Base-by-base conservation (phyloP, 2,888 invertebrate species). In the Thymelicus acteon region DNA sequence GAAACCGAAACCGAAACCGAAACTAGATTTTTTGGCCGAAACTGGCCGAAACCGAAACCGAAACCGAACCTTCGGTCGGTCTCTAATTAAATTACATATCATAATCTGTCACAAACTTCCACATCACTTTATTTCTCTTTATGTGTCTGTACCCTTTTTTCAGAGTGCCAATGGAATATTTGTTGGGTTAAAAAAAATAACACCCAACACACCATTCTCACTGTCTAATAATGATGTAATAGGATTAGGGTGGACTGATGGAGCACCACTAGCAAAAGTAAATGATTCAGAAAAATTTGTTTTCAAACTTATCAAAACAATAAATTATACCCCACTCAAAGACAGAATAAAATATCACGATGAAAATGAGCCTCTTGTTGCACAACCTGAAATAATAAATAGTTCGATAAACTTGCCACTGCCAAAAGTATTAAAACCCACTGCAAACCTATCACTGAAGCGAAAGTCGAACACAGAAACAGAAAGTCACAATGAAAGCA, bases 141-240 rank as follows among this genome's bases (percentile, higher is more conserved):
- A 8, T 44, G 10, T 44, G 44, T 44, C 8, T 10, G 7, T 37
- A 3, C 15, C 73, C 76, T 72, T 78, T 71, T 73, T 88, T 92
- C 79, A 95, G 95, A 95, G 95, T 80, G 87, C 94, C 5, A 95
- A 95, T 90, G 95, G 95, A 64, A 88, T 95, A 24, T 95, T 83
- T 82, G 83, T 95, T 66, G 95, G 95, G 66, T 82, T 84, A 2
- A 79, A 77, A 6, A 86, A 79, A 79, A 93, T 95, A 75, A 74
- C 82, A 13, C 80, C 87, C 49, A 85, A 88, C 58, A 78, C 78
- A 19, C 87, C 90, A 61, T 82, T 87, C 70, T 72, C 77, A 58
- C 75, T 95, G 19, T 79, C 82, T 63, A 83, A 93, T 60, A 85
- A 86, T 58, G 95, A 95, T 82, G 75, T 92, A 15, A 88, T 96